Conservation (phyloP, 2,113 vertebrate species). For the Stomatorhinus ivindoensis region DNA sequence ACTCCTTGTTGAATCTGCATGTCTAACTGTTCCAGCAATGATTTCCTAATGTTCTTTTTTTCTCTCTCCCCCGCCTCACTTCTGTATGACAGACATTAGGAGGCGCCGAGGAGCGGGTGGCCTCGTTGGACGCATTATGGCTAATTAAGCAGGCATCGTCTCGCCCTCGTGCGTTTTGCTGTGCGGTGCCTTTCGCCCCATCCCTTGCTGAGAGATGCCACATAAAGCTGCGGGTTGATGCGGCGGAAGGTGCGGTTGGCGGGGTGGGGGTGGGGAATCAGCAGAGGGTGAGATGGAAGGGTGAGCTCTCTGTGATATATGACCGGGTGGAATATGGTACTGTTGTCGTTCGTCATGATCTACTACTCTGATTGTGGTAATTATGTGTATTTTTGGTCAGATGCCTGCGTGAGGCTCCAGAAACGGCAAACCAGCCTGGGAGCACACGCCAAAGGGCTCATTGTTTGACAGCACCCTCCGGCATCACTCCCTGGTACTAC, state of each 20-base stretch:
- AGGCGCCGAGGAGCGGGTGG: neutral
- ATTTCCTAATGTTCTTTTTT: neutral
- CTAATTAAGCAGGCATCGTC: neutral
- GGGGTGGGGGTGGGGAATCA: neutral
- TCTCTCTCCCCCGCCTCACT: neutral
- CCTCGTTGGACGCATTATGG: neutral
- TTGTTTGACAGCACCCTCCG: neutral
- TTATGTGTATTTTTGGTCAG: neutral
- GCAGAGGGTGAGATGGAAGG: neutral
- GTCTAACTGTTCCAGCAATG: neutral
- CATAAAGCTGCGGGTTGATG: neutral
- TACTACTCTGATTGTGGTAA: neutral
- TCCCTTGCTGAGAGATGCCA: neutral
- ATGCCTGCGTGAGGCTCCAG: neutral
- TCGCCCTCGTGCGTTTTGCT: neutral
- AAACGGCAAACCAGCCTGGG: neutral
- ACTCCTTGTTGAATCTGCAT: neutral
- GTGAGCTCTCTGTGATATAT: neutral
- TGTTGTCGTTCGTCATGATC: neutral
- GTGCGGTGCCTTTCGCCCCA: neutral
- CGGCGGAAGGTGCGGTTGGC: neutral
- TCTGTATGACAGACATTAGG: neutral
- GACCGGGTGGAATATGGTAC: neutral
- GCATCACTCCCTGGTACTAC: neutral
- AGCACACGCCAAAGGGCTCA: neutral